A percentile compares a stretch with the other conserved stretches of the same genome.
These are phyloP conservation scores for Heliconius hermathena DNA, from an alignment of 1,140 invertebrate species.

Conservation along the genomic window DNA sequence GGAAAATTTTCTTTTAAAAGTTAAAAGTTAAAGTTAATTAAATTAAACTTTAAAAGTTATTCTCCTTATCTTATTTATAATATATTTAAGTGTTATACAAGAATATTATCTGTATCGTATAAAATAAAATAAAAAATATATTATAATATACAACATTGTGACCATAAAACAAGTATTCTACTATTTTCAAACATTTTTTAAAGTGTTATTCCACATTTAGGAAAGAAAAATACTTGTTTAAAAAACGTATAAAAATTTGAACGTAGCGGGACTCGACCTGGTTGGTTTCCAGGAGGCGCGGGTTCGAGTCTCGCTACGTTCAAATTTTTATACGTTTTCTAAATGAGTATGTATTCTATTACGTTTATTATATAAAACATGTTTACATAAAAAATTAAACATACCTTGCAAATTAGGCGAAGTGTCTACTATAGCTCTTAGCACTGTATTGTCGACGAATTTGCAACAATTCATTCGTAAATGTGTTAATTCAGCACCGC, in stretches of 20 bases:
- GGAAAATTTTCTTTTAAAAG: not conserved
- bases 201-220: no score
- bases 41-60: no score
- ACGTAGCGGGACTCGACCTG: no score
- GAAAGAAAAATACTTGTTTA: no score
- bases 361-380: not conserved
- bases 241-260: no score
- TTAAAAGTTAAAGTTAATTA: no score
- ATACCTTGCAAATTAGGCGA: constrained; percentile 88
- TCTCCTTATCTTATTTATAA: not conserved
- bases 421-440: constrained; percentile 84
- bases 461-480: constrained; percentile 89
- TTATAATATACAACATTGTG: not conserved
- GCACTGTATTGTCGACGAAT: constrained; percentile 86
- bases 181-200: no score
- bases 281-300: no score
- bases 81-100: not conserved
- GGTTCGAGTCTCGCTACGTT: no score
- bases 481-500: constrained; percentile 86
- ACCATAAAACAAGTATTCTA: not conserved
- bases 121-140: not conserved
- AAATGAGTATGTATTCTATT: no score
- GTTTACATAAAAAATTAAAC: constrained; percentile 24
- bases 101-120: no score
- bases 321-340: no score